These are phyloP conservation scores for Scaptomyza reducta DNA, from an alignment of 2,888 invertebrate genomes.

Conservation along the genomic window DNA sequence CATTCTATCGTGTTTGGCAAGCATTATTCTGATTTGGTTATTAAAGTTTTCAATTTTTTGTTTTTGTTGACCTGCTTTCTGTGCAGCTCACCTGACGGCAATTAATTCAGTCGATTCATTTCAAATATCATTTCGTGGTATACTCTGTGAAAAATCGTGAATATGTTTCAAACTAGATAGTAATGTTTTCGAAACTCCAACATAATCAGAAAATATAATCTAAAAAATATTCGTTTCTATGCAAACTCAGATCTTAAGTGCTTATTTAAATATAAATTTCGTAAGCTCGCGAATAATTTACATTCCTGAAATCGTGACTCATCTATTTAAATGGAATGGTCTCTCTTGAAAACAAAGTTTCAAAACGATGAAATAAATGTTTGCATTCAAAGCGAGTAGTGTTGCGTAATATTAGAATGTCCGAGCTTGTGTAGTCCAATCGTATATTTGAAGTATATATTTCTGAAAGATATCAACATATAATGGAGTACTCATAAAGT, in stretches of 20 bases:
- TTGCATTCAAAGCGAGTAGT: background rate
- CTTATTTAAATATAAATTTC: no score
- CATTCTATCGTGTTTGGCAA: constrained; percentile 14
- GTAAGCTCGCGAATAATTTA: background rate
- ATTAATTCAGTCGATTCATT: background rate
- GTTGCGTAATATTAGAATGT: constrained; percentile 7
- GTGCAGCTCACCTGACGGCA: constrained; percentile 9
- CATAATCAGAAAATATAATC: no score
- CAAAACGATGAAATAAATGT: background rate
- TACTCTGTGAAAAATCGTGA: background rate
- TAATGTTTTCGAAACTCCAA: no score
- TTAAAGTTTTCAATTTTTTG: constrained; percentile 8
- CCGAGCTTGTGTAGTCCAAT: background rate
- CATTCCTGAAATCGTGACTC: background rate
- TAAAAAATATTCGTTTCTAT: no score
- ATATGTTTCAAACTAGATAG: background rate
- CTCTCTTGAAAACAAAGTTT: background rate
- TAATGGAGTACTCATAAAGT: background rate
- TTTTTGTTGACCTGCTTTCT: constrained; percentile 17
- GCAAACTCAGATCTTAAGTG: no score
- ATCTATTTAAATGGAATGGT: background rate
- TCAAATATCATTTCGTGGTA: background rate
- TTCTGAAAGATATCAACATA: background rate
- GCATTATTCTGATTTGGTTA: constrained; percentile 13
- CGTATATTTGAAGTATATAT: background rate